A percentile compares a stretch with the other conserved stretches of the same genome.
Conservation (phyloP, 1,140 invertebrate species). For the Catajapyx aquilonaris region DNA sequence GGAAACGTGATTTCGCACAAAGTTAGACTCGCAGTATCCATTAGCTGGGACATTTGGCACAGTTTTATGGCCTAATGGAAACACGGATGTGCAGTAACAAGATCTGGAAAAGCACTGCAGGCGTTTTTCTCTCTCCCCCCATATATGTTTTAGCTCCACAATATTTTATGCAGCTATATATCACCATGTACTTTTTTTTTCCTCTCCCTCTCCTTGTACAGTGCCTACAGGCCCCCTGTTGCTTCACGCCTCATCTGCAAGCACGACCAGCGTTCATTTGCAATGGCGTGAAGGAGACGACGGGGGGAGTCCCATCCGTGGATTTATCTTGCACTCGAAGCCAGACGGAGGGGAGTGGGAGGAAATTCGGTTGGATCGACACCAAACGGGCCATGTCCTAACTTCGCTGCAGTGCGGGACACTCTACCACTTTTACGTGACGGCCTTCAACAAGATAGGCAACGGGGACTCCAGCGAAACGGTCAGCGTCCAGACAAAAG, state of each 20-base stretch:
- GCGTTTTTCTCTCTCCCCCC: too few relatives aligned
- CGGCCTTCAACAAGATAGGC: slow-evolving; percentile 30
- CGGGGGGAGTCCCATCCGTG: slow-evolving; percentile 28
- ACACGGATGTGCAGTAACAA: too few relatives aligned
- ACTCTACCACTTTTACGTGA: slow-evolving; percentile 26
- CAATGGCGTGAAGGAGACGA: slow-evolving; percentile 30
- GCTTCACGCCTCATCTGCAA: slow-evolving; percentile 24
- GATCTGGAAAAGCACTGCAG: too few relatives aligned
- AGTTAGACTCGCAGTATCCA: too few relatives aligned
- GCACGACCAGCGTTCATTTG: slow-evolving; percentile 23
- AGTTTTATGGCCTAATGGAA: too few relatives aligned
- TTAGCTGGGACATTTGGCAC: too few relatives aligned
- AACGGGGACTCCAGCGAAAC: slow-evolving; percentile 27
- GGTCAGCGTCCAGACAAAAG: slow-evolving; percentile 20
- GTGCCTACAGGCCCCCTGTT: slow-evolving; percentile 26
- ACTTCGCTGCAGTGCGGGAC: slow-evolving; percentile 26
- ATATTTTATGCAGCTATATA: too few relatives aligned
- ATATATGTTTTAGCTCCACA: too few relatives aligned
- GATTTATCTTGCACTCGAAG: slow-evolving; percentile 31
- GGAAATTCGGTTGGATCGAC: slow-evolving; percentile 15
- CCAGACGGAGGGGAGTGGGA: slow-evolving; percentile 26
- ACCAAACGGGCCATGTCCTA: slow-evolving; percentile 18
- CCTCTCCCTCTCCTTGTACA: slow-evolving; percentile 12
- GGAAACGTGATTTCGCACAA: too few relatives aligned
- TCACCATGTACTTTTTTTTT: too few relatives aligned